Percentiles rank a stretch among this genome's conserved stretches.
Conservation (phyloP, 1,140 invertebrate genomes). For the Drosophila kikkawai region DNA sequence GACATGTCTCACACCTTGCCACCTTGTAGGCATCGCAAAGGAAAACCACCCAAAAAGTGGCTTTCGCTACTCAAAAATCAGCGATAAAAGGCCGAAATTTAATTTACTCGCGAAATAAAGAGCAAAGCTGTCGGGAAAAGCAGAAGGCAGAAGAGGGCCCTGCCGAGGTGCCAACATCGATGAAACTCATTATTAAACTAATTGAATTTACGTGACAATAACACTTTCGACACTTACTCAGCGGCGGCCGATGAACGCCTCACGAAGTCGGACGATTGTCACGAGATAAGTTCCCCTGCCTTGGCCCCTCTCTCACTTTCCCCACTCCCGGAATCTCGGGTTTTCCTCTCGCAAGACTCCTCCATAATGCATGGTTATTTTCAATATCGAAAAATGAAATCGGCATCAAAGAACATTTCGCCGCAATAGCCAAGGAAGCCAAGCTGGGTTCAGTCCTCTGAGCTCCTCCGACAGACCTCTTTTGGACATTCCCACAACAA, state of each 20-base stretch:
- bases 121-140: not conserved
- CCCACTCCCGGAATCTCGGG: slow-evolving; percentile 4
- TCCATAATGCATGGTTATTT: slow-evolving; percentile 79
- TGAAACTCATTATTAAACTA: slow-evolving; percentile 80
- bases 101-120: not conserved
- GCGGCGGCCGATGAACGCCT: slow-evolving; percentile 15
- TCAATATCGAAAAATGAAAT: slow-evolving; percentile 84
- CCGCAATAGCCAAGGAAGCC: slow-evolving; percentile 47
- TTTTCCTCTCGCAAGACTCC: slow-evolving; percentile 18
- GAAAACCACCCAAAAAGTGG: slow-evolving; percentile 14
- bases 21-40: not conserved
- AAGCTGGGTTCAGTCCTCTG: slow-evolving; percentile 5
- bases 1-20: slow-evolving; percentile 6
- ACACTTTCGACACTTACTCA: slow-evolving; percentile 64
- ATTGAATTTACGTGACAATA: slow-evolving; percentile 83
- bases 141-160: not conserved
- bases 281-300: slow-evolving; percentile 64
- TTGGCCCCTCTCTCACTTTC: not conserved
- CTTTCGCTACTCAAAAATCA: slow-evolving; percentile 32
- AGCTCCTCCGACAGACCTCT: slow-evolving; percentile 31
- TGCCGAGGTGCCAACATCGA: slow-evolving; percentile 74
- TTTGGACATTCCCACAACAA: slow-evolving; percentile 77
- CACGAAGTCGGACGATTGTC: slow-evolving; percentile 61
- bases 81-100: slow-evolving; percentile 28
- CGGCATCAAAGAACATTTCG: slow-evolving; percentile 80